These are phyloP conservation scores for Anguilla anguilla DNA, from an alignment of 2,797 vertebrate genomes.

Conservation along the genomic window DNA sequence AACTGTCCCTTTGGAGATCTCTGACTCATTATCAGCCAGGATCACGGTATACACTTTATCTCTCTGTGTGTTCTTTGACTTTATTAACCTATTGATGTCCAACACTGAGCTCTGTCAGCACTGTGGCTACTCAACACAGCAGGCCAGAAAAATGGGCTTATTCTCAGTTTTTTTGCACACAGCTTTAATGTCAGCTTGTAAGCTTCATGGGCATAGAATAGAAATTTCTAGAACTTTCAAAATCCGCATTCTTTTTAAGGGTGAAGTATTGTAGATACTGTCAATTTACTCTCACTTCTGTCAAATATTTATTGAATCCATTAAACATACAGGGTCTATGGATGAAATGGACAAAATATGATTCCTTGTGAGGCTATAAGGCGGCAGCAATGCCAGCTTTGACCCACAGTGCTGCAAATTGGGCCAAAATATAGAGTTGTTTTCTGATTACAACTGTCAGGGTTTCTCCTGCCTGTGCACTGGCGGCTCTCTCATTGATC, in stretches of 20 bases:
- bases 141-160: background rate
- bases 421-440: too few species aligned
- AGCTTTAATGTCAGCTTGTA: background rate
- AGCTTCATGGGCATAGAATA: background rate
- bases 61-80: conserved; percentile 27
- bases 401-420: too few species aligned
- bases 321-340: background rate
- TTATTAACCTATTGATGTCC: conserved; percentile 35
- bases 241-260: background rate
- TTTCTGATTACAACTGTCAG: too few species aligned
- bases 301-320: background rate
- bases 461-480: background rate
- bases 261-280: background rate
- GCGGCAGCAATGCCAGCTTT: too few species aligned
- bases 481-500: background rate
- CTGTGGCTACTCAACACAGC: background rate
- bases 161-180: background rate
- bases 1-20: conserved; percentile 19
- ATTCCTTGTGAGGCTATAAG: too few species aligned
- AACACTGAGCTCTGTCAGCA: conserved; percentile 11
- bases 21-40: conserved; percentile 9
- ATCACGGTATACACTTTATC: conserved; percentile 13
- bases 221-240: background rate
- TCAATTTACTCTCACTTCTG: background rate
- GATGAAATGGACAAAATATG: background rate